A percentile compares a stretch with the other conserved stretches of the same genome.
These are phyloP conservation scores for Hephaestus fuliginosus DNA, from an alignment of 2,797 vertebrate species.

Conservation along the genomic window DNA sequence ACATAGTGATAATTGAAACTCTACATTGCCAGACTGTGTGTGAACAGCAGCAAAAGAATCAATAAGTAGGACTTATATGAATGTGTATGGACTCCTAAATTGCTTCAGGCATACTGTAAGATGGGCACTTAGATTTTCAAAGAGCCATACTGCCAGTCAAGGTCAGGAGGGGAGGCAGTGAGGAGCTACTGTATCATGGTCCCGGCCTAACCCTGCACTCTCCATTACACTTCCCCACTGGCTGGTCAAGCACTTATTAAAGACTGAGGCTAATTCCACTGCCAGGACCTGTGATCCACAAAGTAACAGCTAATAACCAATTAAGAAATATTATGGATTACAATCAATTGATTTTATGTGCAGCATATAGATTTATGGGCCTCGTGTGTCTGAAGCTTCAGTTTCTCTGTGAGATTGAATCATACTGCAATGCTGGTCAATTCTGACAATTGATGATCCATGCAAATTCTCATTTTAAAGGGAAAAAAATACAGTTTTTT, in stretches of 20 bases:
- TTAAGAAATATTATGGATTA: conserved; percentile 85
- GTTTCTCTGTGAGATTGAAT: conserved; percentile 39
- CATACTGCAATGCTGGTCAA: conserved; percentile 22
- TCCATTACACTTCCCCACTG: conserved; percentile 74
- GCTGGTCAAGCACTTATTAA: conserved; percentile 82
- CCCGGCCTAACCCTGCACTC: conserved; percentile 68
- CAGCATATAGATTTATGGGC: conserved; percentile 51
- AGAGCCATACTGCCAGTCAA: conserved; percentile 82
- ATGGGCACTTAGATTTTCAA: conserved; percentile 84
- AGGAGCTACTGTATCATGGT: conserved; percentile 64
- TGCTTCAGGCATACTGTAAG: conserved; percentile 80
- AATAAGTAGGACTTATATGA: conserved; percentile 80
- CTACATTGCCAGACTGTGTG: conserved; percentile 77
- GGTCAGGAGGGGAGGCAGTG: conserved; percentile 76
- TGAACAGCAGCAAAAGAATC: conserved; percentile 80
- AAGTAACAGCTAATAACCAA: conserved; percentile 84
- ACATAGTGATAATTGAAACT: conserved; percentile 80
- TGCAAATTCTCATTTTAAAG: conserved; percentile 28
- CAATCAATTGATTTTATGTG: conserved; percentile 82
- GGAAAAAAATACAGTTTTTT: neutral
- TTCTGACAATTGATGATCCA: conserved; percentile 46
- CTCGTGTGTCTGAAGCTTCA: conserved; percentile 21
- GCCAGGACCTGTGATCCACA: conserved; percentile 83
- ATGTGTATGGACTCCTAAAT: conserved; percentile 79
- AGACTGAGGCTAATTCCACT: conserved; percentile 77